Conservation (phyloP, 2,888 invertebrate genomes). For the Eristalis intricaria region DNA sequence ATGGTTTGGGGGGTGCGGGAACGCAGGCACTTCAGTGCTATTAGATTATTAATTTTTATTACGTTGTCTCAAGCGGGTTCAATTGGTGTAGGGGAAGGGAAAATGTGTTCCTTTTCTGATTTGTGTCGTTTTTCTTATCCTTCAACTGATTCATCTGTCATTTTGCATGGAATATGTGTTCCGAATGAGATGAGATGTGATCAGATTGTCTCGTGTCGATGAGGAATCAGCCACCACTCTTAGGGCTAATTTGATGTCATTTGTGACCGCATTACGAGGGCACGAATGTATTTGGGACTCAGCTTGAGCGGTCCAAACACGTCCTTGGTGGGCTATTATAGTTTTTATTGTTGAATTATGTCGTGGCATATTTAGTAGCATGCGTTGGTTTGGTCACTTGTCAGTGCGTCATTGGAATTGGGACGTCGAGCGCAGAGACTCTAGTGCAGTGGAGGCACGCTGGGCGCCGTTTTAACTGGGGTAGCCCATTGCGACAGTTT, state of each 20-base stretch:
- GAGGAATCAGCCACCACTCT: not conserved
- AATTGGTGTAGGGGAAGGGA: conserved; percentile 18
- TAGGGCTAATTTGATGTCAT: not conserved
- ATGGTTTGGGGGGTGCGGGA: not conserved
- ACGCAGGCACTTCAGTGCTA: conserved; percentile 12
- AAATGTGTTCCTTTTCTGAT: conserved; percentile 15
- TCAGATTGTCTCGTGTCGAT: not conserved
- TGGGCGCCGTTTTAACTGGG: no score
- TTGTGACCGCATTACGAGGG: not conserved
- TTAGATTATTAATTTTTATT: conserved; percentile 37
- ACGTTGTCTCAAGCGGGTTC: conserved; percentile 32
- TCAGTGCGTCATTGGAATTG: not conserved
- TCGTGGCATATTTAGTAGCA: not conserved
- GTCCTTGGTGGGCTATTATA: not conserved
- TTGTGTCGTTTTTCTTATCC: not conserved
- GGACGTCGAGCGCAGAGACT: no score
- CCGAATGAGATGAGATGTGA: not conserved
- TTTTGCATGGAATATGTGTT: not conserved
- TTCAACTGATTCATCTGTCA: not conserved
- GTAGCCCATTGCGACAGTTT: no score
- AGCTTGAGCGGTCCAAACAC: not conserved
- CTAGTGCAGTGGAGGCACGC: no score
- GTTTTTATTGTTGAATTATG: not conserved
- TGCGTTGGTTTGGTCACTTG: not conserved
- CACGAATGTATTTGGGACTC: no score